Evolutionary conservation across 2,888 invertebrate species (phyloP), one percentile per base, ranked within the genome.

Genomic region (Fragum fragum): DNA sequence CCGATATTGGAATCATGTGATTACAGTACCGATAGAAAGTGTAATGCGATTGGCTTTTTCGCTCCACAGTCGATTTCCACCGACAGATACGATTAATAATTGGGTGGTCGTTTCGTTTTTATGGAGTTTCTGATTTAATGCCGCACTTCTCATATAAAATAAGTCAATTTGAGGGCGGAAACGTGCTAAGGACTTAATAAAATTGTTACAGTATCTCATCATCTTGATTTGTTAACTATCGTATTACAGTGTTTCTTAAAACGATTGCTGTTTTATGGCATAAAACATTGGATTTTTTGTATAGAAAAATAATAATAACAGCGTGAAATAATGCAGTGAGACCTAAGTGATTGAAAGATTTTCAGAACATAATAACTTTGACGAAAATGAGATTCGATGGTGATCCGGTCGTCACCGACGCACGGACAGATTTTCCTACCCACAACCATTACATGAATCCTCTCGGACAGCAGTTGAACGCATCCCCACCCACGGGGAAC

Each of bases 351-450:
- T 3, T 36, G 32, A 36, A 3, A 36, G 32, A 36, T 36, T 36
- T 36, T 36, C 9, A 36, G 5, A 9, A n/a, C n/a, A n/a, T n/a
- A n/a, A n/a, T n/a, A n/a, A n/a, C n/a, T 36, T 3, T 3, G 9
- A 36, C 32, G 9, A 77, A 61, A 59, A 90, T 90, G 89, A 83
- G 88, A 78, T 86, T 85, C 74, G 88, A 88, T 66, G 81, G 86
- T 74, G 86, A 86, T 32, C 23, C 80, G 71, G 57, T 72, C 23
- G 86, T 79, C 39, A 73, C 78, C 28, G 81, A 87, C 76, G 47
- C 74, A 39, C 74, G 80, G 73, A 83, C 82, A 26, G 81, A 82
- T 63, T 73, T 79, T 39, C 85, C 85, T 5, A 76, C 83, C 32
- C 73, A 73, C 47, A 59, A 75, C 28, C 11, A 71, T 18, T 85